phyloP scores from a whole-genome alignment of 1,140 invertebrate species.

The Marisa cornuarietis region DNA sequence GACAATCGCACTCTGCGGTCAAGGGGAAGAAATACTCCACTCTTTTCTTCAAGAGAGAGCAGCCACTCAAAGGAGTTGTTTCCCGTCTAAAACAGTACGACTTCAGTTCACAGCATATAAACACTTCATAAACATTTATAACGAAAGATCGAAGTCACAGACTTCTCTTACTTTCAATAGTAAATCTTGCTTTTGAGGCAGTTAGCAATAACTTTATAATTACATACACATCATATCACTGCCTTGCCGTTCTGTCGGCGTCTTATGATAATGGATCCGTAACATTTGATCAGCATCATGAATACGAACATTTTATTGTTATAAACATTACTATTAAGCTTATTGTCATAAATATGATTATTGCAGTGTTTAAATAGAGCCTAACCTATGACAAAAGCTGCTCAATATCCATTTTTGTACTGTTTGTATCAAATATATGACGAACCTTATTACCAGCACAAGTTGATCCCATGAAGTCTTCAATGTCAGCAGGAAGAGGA shows the following conservation, averaged over 20 bases:
- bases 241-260: not conserved
- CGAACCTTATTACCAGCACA: constrained; percentile 3
- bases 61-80: not conserved
- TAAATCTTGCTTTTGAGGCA: not conserved
- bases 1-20: not conserved
- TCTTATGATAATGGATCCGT: not conserved
- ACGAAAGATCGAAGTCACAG: too few relatives aligned
- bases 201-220: not conserved
- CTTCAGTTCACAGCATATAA: not conserved
- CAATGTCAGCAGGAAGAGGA: not conserved
- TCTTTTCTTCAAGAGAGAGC: not conserved
- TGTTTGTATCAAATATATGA: not conserved
- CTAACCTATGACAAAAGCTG: too few relatives aligned
- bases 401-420: not conserved
- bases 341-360: too few relatives aligned
- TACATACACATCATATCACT: not conserved
- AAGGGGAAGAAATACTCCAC: not conserved
- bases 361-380: too few relatives aligned
- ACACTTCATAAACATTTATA: too few relatives aligned
- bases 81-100: not conserved
- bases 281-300: not conserved
- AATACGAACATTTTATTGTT: too few relatives aligned
- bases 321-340: too few relatives aligned
- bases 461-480: not conserved
- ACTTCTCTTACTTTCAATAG: not conserved